These are phyloP conservation scores for Prunella himalayana DNA, from an alignment of 2,113 vertebrate species.

Conservation along the genomic window DNA sequence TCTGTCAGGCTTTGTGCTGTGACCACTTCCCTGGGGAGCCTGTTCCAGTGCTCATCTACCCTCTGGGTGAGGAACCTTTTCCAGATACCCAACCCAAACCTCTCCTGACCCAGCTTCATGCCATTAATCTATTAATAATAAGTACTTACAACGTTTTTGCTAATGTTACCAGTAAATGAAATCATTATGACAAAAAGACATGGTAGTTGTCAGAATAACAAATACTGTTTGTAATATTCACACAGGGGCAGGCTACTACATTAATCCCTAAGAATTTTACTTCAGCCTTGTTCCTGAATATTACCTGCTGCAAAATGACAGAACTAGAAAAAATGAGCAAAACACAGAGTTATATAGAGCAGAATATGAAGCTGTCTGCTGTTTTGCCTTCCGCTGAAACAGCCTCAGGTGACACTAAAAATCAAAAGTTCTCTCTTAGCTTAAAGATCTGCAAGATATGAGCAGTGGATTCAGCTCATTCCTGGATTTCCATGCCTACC, in stretches of 20 bases:
- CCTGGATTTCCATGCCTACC: neutral
- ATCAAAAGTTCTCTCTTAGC: neutral
- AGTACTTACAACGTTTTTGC: neutral
- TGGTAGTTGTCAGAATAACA: neutral
- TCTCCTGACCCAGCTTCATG: neutral
- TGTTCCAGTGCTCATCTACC: accelerated
- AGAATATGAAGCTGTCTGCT: neutral
- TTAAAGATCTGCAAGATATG: neutral
- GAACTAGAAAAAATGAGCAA: neutral
- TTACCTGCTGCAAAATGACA: neutral
- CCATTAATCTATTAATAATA: neutral
- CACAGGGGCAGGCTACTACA: neutral
- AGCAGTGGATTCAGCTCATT: neutral
- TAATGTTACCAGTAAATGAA: neutral
- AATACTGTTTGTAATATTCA: neutral
- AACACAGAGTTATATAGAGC: neutral
- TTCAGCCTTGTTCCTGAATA: neutral
- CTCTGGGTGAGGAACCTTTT: neutral
- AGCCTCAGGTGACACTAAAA: neutral
- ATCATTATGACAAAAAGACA: neutral
- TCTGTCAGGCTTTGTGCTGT: neutral
- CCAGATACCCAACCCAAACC: neutral
- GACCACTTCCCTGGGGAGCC: neutral
- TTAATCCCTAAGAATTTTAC: neutral
- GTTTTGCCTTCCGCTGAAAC: neutral